Evolutionary conservation across 2,113 vertebrate species (phyloP), one percentile per base, ranked within the genome.

Genomic region (Alexandromys fortis): DNA sequence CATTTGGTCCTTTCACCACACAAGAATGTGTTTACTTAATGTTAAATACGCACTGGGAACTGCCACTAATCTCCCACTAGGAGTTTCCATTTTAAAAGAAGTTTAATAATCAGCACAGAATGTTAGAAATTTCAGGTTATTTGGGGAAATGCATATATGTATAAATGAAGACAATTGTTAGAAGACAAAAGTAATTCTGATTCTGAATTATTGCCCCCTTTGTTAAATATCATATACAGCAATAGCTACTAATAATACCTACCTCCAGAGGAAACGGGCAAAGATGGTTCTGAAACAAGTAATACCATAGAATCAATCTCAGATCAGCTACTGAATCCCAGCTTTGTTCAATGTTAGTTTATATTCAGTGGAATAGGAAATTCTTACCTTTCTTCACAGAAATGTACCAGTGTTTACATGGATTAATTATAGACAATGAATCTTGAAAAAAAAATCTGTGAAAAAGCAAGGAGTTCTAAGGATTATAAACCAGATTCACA

Each of bases 21-120:
- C 0, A 76, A 63, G 35, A 91, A 78, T 67, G 28, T 94, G 68
- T 70, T 76, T 95, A 58, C 65, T 73, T 91, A 76, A 49, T 77
- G 33, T 67, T 61, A 90, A 86, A 67, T 79, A 5, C 0, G 4
- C n/a, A 73, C 5, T 79, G 82, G 16, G 19, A 82, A 86, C 4
- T 49, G 30, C 1, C 4, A 79, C 30, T 86, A 72, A n/a, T 92
- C 65, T 86, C 79, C 5, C 24, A 28, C 11, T 67, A 83, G 49
- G 16, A 75, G 24, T 78, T 94, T 96, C 73, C 47, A 42, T 45
- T 70, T 95, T 95, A 67, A 61, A 90, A 76, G 52, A 52, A 5
- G 12, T 42, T 55, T 52, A 77, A 47, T 14, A 42, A 83, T 82
- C 67, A 45, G n/a, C 49, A 61, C 58, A 35, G 70, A 94, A 42